Conservation (phyloP, 2,797 vertebrate genomes). For the Sebastes alutus region DNA sequence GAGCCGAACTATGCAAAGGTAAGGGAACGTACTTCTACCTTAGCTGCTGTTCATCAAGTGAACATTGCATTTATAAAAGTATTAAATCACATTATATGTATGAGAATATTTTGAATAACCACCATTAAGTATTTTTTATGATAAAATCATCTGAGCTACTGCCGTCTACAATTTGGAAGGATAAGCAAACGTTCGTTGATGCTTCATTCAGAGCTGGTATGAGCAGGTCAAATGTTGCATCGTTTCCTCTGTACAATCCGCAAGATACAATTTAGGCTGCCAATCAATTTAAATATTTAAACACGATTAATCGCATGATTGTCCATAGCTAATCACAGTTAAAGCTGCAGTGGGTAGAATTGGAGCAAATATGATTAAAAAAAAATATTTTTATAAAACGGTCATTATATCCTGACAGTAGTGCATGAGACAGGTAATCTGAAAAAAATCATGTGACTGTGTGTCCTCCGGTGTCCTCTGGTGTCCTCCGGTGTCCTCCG, state of each 20-base stretch:
- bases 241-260: background rate
- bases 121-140: background rate
- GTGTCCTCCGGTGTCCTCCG: no score
- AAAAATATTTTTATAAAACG: no score
- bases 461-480: no score
- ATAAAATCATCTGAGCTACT: background rate
- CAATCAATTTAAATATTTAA: no score
- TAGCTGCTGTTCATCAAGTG: background rate
- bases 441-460: no score
- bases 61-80: background rate
- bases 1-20: constrained; percentile 86
- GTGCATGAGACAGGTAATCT: no score
- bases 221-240: background rate
- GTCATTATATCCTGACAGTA: no score
- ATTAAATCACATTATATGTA: background rate
- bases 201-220: background rate
- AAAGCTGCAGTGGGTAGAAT: no score
- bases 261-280: no score
- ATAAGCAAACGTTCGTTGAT: background rate
- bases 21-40: constrained; percentile 2
- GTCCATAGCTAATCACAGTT: no score
- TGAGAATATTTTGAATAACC: background rate
- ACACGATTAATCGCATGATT: no score
- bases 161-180: background rate
- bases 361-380: no score